Conservation (phyloP, 2,888 invertebrate species). For the Amiota communis region DNA sequence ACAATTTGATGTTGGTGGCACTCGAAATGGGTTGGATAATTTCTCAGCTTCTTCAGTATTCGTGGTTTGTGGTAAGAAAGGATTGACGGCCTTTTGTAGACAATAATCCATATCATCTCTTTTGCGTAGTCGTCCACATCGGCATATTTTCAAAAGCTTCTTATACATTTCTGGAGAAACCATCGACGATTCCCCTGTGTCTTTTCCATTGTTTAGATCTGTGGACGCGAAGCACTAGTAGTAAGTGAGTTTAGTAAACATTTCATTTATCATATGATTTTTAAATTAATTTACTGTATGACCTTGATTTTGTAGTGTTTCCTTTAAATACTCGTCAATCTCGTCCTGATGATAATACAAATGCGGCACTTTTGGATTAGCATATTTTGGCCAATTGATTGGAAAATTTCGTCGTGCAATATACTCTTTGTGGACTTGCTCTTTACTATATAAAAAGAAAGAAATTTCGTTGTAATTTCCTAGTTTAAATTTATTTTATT, state of each 20-base stretch:
- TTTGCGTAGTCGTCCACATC: constrained; percentile 67
- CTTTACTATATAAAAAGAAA: constrained; percentile 72
- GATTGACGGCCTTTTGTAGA: constrained; percentile 65
- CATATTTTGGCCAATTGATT: constrained; percentile 61
- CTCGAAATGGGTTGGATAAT: background rate
- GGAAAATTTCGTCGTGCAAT: constrained; percentile 66
- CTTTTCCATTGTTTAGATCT: constrained; percentile 59
- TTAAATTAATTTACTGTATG: background rate
- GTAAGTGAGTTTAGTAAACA: constrained; percentile 45
- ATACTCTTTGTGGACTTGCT: constrained; percentile 66
- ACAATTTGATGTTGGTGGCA: constrained; percentile 70
- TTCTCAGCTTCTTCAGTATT: background rate
- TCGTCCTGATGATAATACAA: constrained; percentile 70
- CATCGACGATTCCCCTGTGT: constrained; percentile 68
- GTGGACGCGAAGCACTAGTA: constrained; percentile 39
- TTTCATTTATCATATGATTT: constrained; percentile 18
- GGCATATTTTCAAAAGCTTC: constrained; percentile 64
- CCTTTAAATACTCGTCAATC: constrained; percentile 53
- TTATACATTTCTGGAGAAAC: constrained; percentile 69
- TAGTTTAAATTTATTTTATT: background rate
- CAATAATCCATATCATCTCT: constrained; percentile 69
- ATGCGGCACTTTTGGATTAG: constrained; percentile 53
- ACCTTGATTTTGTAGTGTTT: constrained; percentile 48
- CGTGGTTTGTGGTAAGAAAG: constrained; percentile 39
- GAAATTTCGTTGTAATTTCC: background rate